Evolutionary conservation across 2,888 invertebrate genomes (phyloP).

Genomic region (Cenopis cana): DNA sequence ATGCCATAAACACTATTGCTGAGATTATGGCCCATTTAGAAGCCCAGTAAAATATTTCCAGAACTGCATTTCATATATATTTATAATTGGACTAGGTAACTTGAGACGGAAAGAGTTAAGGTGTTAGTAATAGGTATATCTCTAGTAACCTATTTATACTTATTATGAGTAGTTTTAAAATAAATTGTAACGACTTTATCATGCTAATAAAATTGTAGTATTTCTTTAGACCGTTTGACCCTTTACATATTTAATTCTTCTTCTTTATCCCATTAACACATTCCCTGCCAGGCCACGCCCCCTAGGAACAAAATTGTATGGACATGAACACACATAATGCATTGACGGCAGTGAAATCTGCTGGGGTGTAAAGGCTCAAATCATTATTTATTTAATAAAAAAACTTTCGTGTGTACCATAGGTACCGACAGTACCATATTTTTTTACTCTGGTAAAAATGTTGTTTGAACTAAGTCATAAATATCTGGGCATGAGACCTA

Average conservation of each 20-base stretch:
- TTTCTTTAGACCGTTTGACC: neutral
- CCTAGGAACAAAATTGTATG: too few species aligned
- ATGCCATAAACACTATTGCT: neutral
- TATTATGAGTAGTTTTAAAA: slow-evolving; percentile 3
- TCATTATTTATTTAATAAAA: too few species aligned
- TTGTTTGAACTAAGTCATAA: too few species aligned
- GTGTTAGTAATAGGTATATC: slow-evolving; percentile 13
- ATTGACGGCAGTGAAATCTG: too few species aligned
- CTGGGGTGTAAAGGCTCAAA: too few species aligned
- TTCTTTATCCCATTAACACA: too few species aligned
- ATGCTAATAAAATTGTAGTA: slow-evolving; percentile 29
- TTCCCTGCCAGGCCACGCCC: too few species aligned
- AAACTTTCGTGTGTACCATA: too few species aligned
- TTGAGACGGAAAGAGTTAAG: neutral
- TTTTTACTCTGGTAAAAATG: too few species aligned
- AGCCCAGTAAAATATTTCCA: neutral
- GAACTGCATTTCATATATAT: neutral
- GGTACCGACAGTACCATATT: too few species aligned
- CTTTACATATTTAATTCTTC: neutral
- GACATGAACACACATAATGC: too few species aligned
- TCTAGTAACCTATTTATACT: slow-evolving; percentile 33
- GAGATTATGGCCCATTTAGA: neutral
- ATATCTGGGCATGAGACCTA: too few species aligned
- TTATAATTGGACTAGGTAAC: neutral
- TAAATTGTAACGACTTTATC: slow-evolving; percentile 23